phyloP scores from a whole-genome alignment of 2,113 vertebrate species.

The Zingel zingel region DNA sequence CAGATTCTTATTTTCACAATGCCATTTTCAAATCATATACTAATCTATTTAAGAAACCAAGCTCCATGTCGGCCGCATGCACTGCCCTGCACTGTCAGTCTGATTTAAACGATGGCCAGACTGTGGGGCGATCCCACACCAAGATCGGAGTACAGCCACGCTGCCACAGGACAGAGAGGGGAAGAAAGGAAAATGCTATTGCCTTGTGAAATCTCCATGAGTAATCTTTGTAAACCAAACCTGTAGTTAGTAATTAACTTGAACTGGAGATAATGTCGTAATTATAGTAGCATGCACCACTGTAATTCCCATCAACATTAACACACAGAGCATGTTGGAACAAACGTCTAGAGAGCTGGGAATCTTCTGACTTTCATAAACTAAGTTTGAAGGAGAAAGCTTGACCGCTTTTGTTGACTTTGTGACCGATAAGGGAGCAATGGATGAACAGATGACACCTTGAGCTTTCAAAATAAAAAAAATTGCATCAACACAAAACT shows the following conservation, averaged over 20 bases:
- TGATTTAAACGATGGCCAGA: conserved; percentile 44
- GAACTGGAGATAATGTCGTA: conserved; percentile 69
- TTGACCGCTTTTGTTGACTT: conserved; percentile 7
- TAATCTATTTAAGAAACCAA: conserved; percentile 42
- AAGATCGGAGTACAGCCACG: conserved; percentile 16
- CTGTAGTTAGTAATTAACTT: conserved; percentile 77
- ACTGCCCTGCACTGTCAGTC: neutral
- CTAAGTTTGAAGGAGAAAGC: conserved; percentile 33
- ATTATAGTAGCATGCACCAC: conserved; percentile 55
- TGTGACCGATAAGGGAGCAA: neutral
- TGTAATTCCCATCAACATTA: conserved; percentile 57
- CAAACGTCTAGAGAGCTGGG: conserved; percentile 30
- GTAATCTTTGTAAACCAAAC: conserved; percentile 52
- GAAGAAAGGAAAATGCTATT: conserved; percentile 18
- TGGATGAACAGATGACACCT: neutral
- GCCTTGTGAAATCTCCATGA: conserved; percentile 27
- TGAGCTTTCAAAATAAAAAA: conserved; percentile 15
- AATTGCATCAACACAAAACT: conserved; percentile 7
- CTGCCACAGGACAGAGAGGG: conserved; percentile 11
- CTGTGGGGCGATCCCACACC: conserved; percentile 13
- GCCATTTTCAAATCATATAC: conserved; percentile 43
- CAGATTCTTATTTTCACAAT: conserved; percentile 24
- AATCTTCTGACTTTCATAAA: conserved; percentile 34
- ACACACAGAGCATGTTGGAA: conserved; percentile 48
- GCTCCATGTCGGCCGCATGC: neutral